Percentiles rank a stretch among this genome's conserved stretches.
These are phyloP conservation scores for Mongoloraphidia duomilia DNA, from an alignment of 2,888 invertebrate species.

Conservation along the genomic window DNA sequence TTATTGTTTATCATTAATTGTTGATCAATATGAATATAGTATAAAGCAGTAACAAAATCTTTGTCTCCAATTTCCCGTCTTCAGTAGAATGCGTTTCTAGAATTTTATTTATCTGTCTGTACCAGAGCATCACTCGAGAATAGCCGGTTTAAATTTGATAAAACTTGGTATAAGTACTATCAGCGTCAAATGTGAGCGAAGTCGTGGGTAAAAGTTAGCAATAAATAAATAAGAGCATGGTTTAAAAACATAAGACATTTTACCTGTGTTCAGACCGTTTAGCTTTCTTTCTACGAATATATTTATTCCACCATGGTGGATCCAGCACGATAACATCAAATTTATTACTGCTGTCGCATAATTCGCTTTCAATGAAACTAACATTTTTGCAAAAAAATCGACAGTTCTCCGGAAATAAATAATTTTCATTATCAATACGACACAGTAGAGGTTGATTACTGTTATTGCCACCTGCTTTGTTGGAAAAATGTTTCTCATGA, in stretches of 20 bases:
- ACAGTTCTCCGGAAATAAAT: slow-evolving; percentile 51
- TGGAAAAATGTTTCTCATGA: slow-evolving; percentile 14
- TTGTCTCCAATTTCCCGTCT: too few relatives aligned
- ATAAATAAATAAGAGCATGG: background rate
- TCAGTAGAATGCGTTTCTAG: too few relatives aligned
- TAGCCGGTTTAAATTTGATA: too few relatives aligned
- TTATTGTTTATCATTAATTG: too few relatives aligned
- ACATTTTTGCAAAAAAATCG: slow-evolving; percentile 55
- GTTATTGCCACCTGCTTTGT: slow-evolving; percentile 42
- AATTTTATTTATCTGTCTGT: too few relatives aligned
- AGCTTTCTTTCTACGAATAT: slow-evolving; percentile 64
- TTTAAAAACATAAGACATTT: slow-evolving; percentile 9
- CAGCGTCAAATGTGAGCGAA: too few relatives aligned
- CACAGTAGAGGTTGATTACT: slow-evolving; percentile 35
- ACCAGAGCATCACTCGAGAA: too few relatives aligned
- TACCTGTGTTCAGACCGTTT: slow-evolving; percentile 47
- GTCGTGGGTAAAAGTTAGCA: too few relatives aligned
- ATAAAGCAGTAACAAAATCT: too few relatives aligned
- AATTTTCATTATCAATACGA: slow-evolving; percentile 32
- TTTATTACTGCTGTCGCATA: slow-evolving; percentile 27
- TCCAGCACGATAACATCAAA: slow-evolving; percentile 80
- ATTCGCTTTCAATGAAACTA: slow-evolving; percentile 35
- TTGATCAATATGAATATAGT: too few relatives aligned
- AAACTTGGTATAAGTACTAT: too few relatives aligned
- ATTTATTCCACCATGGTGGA: slow-evolving; percentile 96